Evolutionary conservation across 2,113 vertebrate species (phyloP).

Genomic region (Corythornis madagascariensis): DNA sequence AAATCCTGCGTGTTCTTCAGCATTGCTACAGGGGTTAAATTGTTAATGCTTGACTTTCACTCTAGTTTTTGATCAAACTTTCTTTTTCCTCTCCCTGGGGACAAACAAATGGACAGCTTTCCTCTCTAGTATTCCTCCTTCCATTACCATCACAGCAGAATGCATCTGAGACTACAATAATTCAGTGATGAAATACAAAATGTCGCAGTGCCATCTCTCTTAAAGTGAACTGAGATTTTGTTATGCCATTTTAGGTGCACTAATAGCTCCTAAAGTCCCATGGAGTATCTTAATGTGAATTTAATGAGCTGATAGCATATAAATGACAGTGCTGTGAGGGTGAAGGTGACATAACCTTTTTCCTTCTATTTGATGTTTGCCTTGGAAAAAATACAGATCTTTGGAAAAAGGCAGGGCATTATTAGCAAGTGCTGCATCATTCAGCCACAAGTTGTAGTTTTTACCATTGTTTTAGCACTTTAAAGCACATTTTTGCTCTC

Average conservation of each 20-base stretch:
- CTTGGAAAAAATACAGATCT: conserved; percentile 83
- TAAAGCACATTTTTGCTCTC: conserved; percentile 44
- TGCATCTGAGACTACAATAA: conserved; percentile 91
- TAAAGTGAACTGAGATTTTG: conserved; percentile 88
- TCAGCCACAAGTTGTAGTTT: conserved; percentile 37
- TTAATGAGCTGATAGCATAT: conserved; percentile 96
- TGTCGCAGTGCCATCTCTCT: conserved; percentile 88
- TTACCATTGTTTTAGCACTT: conserved; percentile 72
- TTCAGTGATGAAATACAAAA: conserved; percentile 92
- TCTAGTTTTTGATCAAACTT: conserved; percentile 86
- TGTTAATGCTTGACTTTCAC: conserved; percentile 87
- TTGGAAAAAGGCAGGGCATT: conserved; percentile 59
- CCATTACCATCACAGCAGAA: conserved; percentile 90
- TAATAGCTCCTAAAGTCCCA: conserved; percentile 90
- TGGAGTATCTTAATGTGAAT: conserved; percentile 97
- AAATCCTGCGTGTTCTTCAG: not conserved
- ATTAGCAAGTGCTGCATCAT: conserved; percentile 72
- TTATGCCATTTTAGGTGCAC: conserved; percentile 92
- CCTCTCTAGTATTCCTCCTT: conserved; percentile 79
- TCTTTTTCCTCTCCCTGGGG: conserved; percentile 84
- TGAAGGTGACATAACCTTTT: conserved; percentile 96
- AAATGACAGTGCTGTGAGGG: conserved; percentile 89
- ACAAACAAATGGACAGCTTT: conserved; percentile 92
- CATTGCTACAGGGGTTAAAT: conserved; percentile 77
- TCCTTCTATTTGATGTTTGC: conserved; percentile 84